Conservation (phyloP, 2,888 invertebrate genomes). For the Bombylius discolor region DNA sequence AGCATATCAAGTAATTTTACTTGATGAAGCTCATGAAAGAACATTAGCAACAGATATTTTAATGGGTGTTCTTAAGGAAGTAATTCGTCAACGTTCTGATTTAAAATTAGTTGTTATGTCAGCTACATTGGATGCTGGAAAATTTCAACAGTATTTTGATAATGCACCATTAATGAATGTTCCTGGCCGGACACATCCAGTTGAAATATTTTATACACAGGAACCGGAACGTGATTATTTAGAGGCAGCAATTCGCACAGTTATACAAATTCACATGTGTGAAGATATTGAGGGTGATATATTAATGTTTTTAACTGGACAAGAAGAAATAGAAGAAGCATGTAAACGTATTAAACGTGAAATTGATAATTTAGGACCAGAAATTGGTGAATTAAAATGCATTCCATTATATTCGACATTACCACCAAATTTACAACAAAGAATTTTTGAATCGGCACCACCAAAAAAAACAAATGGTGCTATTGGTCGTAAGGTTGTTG, state of each 20-base stretch:
- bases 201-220: slow-evolving; percentile 97
- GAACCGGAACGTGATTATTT: slow-evolving; percentile 96
- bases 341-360: slow-evolving; percentile 95
- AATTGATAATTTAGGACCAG: slow-evolving; percentile 89
- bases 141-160: slow-evolving; percentile 98
- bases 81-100: slow-evolving; percentile 71
- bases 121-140: slow-evolving; percentile 96
- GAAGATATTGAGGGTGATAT: slow-evolving; percentile 88
- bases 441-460: slow-evolving; percentile 95
- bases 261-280: slow-evolving; percentile 89
- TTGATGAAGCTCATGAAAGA: slow-evolving; percentile 98
- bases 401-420: slow-evolving; percentile 97
- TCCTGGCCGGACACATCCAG: slow-evolving; percentile 90
- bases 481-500: slow-evolving; percentile 84
- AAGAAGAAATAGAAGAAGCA: slow-evolving; percentile 96
- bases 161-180: slow-evolving; percentile 98
- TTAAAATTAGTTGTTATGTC: slow-evolving; percentile 98
- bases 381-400: slow-evolving; percentile 94
- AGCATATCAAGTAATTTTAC: slow-evolving; percentile 71
- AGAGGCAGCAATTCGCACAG: slow-evolving; percentile 96
- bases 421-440: slow-evolving; percentile 91
- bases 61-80: slow-evolving; percentile 98
- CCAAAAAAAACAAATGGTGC: slow-evolving; percentile 80
- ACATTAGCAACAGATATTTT: slow-evolving; percentile 96
- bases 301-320: slow-evolving; percentile 77